A percentile compares a stretch with the other conserved stretches of the same genome.
phyloP scores from a whole-genome alignment of 2,797 vertebrate genomes.

The Varecia variegata region DNA sequence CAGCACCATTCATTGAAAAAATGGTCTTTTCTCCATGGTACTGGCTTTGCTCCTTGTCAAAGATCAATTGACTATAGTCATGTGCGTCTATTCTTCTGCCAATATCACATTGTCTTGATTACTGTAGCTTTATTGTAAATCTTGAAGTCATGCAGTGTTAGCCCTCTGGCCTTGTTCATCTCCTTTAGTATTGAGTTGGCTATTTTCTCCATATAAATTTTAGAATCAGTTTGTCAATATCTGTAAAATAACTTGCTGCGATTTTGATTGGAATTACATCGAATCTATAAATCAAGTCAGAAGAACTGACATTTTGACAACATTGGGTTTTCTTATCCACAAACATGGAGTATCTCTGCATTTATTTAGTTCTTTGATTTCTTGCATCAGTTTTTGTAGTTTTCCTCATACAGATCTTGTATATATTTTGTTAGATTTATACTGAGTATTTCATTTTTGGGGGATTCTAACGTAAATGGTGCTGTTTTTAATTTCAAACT shows the following conservation, averaged over 20 bases:
- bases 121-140: neutral
- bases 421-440: neutral
- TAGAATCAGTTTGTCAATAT: neutral
- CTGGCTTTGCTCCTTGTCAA: neutral
- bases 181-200: neutral
- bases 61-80: neutral
- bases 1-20: neutral
- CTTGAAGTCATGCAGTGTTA: neutral
- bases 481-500: neutral
- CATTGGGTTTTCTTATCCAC: neutral
- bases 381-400: neutral
- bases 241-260: neutral
- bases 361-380: neutral
- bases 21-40: neutral
- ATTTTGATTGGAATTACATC: neutral
- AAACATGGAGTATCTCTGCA: neutral
- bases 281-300: neutral
- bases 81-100: neutral
- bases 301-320: neutral
- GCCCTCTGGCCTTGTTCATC: neutral
- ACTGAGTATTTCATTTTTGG: neutral
- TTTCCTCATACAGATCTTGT: neutral
- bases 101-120: neutral
- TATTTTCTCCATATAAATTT: neutral
- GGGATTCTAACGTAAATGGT: neutral